A percentile compares a stretch with the other conserved stretches of the same genome.
Evolutionary conservation across 2,113 vertebrate genomes (phyloP).

Genomic region (Forbesichthys agassizii): DNA sequence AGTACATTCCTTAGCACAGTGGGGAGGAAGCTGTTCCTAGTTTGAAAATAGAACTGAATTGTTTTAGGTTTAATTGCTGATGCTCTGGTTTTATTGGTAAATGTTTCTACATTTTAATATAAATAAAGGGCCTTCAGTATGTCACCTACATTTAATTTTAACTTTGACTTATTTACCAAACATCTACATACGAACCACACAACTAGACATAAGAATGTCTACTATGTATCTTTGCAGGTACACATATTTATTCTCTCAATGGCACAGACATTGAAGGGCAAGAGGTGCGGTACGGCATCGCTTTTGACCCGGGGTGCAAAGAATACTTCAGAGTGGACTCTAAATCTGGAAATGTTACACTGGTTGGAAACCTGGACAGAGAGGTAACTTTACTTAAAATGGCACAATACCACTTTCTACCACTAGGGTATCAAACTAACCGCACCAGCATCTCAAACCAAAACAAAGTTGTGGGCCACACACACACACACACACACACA

Average conservation of each 20-base stretch:
- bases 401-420: neutral
- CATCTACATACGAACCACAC: no score
- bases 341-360: constrained; percentile 85
- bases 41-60: no score
- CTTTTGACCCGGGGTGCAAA: constrained; percentile 85
- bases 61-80: no score
- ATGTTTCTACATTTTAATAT: no score
- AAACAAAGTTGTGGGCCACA: no score
- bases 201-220: neutral
- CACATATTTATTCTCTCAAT: constrained; percentile 90
- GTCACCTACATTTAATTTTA: no score
- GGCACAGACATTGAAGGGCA: constrained; percentile 93
- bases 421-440: no score
- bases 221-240: constrained; percentile 70
- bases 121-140: no score
- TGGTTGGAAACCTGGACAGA: constrained; percentile 90
- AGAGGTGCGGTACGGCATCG: constrained; percentile 85
- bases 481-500: no score
- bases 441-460: no score
- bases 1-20: neutral
- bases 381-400: constrained; percentile 78
- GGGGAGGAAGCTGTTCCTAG: neutral
- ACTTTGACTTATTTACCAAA: no score
- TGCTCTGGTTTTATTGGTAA: no score
- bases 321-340: constrained; percentile 85